Evolutionary conservation across 2,797 vertebrate species (phyloP), one percentile per base, ranked within the genome.

Genomic region (Potorous gilbertii): DNA sequence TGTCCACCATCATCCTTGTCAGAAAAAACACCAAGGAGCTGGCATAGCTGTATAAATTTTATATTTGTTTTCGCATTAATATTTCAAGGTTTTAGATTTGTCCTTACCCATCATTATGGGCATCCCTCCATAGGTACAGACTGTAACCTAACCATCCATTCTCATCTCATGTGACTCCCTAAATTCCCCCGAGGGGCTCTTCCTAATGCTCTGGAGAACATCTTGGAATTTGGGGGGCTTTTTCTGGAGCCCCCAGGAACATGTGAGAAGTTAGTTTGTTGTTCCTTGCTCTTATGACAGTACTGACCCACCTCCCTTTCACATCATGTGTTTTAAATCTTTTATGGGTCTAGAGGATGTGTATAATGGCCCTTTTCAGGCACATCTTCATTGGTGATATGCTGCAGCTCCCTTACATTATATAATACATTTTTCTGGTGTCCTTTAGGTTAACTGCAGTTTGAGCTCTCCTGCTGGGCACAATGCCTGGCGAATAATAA

Each of bases 1-100:
- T 95, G 92, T 91, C 95, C 95, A 95, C 94, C 96, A 97, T 96
- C 93, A 96, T 94, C 59, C 56, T 90, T 90, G 59, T 90, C 93
- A 96, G 81, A 94, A 50, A 97, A 94, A 97, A 95, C 94, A 92
- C 95, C 62, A 93, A 95, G 95, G 90, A 93, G 90, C n/a, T 91
- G 91, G 59, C 54, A 95, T 89, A 92, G 91, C 87, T 93, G 24
- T 34, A 81, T 56, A 93, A 92, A 3, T 31, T 91, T 96, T 66
- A 14, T 66, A n/a, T 66, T 66, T 66, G 59, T 16, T 66, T 66
- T 34, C 31, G n/a, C 59, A 66, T 66, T 1, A 21, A 2, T 74
- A n/a, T 74, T 74, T 74, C 34, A 74, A 40, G 27, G 34, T 8
- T 74, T 21, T 9, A 18, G 10, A 74, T 40, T 18, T 74, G 40